Evolutionary conservation across 2,113 vertebrate species (phyloP), one percentile per base, ranked within the genome.

Genomic region (Entelurus aequoreus): DNA sequence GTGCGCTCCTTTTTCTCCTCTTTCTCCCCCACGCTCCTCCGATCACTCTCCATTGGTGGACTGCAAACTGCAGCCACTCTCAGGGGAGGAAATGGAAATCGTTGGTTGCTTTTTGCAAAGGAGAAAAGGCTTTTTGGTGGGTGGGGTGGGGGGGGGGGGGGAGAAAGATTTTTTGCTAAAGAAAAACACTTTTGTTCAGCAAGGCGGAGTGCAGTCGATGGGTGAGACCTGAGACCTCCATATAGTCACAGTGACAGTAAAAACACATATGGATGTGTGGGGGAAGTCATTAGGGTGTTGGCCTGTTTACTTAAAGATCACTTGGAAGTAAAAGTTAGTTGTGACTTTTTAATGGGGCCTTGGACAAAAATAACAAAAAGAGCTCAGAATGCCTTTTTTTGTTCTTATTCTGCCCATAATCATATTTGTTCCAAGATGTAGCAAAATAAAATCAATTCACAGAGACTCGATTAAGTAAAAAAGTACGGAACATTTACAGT

Each of bases 51-150:
- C 65, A 62, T 74, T 65, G 65, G 70, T 71, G 55, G 78, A 60
- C 68, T 58, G 60, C 69, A 74, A 72, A 78, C 60, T 68, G 49
- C 62, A 65, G 65, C 74, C 68, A 54, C 69, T 71, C 53, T 54
- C n/a, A 21, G 5, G 55, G 16, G 2, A 37, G 72, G 75, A 63
- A 81, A 76, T 71, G 72, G 79, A 86, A 78, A 84, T 72, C 66
- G 35, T 82, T 75, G 75, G 69, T 67, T 73, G 49, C 58, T 76
- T 75, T 28, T 46, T 63, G 47, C 56, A 58, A 76, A 67, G 46
- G 36, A 75, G 65, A 63, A 47, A 46, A 61, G 68, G 63, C 69
- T 72, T 75, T 44, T 40, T n/a, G n/a, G n/a, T n/a, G n/a, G n/a
- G n/a, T n/a, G n/a, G n/a, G n/a, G n/a, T n/a, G n/a, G n/a, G 42